Base-by-base conservation (phyloP, 2,113 vertebrate genomes). In the Malaclemys terrapin region DNA sequence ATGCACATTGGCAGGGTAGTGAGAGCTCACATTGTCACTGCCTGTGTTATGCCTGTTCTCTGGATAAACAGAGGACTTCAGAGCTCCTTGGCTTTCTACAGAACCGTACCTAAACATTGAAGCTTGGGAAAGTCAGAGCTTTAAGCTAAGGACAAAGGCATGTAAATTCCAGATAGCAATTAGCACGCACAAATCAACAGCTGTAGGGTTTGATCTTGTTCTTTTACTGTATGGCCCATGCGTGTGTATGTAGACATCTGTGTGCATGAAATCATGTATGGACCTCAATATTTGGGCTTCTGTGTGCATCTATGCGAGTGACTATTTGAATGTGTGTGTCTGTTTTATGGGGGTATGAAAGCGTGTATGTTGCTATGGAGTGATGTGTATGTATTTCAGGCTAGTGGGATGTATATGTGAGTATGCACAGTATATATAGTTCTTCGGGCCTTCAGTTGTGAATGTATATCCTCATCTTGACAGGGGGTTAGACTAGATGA, bases 141-240 rank as follows among this genome's bases (percentile, higher is more conserved):
- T 93, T 92, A 53, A 83, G 81, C 2, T 52, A 80, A 87, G 54
- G 91, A 85, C 42, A 82, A 94, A 95, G 59, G 54, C 14, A 35
- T 6, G 50, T 84, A 94, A 42, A 22, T 81, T 80, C 50, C 80
- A 91, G 11, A 27, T 42, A 78, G 75, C 75, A 78, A 8, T 72
- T 72, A 72, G 31, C 8, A 90, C 24, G 72, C 22, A 20, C 49
- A 53, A n/a, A 80, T 86, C 91, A 80, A 22, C 88, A 92, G 89
- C 27, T 8, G 53, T 35, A 93, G 31, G 52, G n/a, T 84, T 24
- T 50, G 10, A 13, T 38, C 16, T 50, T 93, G 94, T 84, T 80
- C 50, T 76, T 27, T 27, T 47, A 47, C 10, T 12, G 24, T 6
- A 13, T 42, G 24, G 75, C 10, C 69, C 62, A n/a, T n/a, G 19